Percentiles rank a stretch among this genome's conserved stretches.
Conservation (phyloP, 2,797 vertebrate species). For the Cossypha polioptera region DNA sequence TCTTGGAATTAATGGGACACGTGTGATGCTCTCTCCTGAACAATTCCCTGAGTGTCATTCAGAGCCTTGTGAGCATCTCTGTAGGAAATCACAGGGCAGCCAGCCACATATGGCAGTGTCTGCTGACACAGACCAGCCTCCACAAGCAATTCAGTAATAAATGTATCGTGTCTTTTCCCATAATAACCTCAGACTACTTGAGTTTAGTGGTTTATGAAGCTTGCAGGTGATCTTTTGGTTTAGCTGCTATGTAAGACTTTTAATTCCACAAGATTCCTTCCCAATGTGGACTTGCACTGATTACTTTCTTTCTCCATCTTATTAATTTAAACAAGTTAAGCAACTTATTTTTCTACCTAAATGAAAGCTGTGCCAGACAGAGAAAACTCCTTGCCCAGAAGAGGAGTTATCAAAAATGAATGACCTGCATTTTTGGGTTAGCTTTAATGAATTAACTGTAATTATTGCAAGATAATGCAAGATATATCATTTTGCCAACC, state of each 20-base stretch:
- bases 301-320: not conserved
- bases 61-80: not conserved
- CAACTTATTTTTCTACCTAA: not conserved
- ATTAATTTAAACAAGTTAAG: not conserved
- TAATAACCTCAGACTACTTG: not conserved
- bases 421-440: not conserved
- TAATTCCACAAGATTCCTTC: not conserved
- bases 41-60: not conserved
- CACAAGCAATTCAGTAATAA: not conserved
- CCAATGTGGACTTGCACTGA: not conserved
- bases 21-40: not conserved
- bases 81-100: conserved; percentile 10
- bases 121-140: not conserved
- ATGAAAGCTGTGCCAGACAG: not conserved
- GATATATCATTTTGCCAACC: not conserved
- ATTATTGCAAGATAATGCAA: not conserved
- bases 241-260: not conserved
- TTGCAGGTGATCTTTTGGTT: not conserved
- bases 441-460: not conserved
- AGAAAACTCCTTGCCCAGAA: not conserved
- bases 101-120: not conserved
- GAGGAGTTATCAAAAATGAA: not conserved
- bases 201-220: not conserved
- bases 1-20: not conserved
- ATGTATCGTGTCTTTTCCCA: not conserved